Evolutionary conservation across 1,140 invertebrate genomes (phyloP).

Genomic region (Macrocentrus cingulum): DNA sequence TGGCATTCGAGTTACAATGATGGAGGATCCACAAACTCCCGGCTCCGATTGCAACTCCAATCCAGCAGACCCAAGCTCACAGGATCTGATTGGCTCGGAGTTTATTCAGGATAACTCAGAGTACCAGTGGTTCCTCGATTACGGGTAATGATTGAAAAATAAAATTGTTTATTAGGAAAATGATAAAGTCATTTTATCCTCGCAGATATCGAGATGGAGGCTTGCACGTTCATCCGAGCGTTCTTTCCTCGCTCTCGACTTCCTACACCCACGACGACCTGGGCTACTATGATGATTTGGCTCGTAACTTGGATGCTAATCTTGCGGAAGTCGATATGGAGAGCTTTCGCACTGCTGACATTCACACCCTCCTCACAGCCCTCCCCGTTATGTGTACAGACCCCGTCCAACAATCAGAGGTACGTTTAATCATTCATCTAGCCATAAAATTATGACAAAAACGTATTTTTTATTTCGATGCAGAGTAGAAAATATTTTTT

Average conservation of each 20-base stretch:
- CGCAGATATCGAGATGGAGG: slow-evolving; percentile 75
- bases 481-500: too few relatives aligned
- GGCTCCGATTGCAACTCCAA: slow-evolving; percentile 67
- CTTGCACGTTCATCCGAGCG: slow-evolving; percentile 73
- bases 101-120: slow-evolving; percentile 87
- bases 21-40: slow-evolving; percentile 60
- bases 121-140: slow-evolving; percentile 87
- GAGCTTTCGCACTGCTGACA: slow-evolving; percentile 87
- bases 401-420: slow-evolving; percentile 58
- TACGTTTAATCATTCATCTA: slow-evolving; percentile 29
- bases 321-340: slow-evolving; percentile 94
- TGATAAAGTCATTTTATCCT: not conserved
- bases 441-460: too few relatives aligned
- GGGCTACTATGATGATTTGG: slow-evolving; percentile 81
- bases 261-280: slow-evolving; percentile 76
- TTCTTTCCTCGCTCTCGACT: slow-evolving; percentile 77
- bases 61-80: slow-evolving; percentile 52
- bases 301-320: slow-evolving; percentile 87
- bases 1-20: slow-evolving; percentile 44
- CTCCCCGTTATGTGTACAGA: slow-evolving; percentile 71
- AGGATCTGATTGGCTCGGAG: slow-evolving; percentile 62
- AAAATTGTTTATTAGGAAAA: too few relatives aligned
- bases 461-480: too few relatives aligned
- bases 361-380: slow-evolving; percentile 80
- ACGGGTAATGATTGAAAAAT: slow-evolving; percentile 62